A percentile compares a stretch with the other conserved stretches of the same genome.
Evolutionary conservation across 2,113 vertebrate genomes (phyloP).

Genomic region (Vidua chalybeata): DNA sequence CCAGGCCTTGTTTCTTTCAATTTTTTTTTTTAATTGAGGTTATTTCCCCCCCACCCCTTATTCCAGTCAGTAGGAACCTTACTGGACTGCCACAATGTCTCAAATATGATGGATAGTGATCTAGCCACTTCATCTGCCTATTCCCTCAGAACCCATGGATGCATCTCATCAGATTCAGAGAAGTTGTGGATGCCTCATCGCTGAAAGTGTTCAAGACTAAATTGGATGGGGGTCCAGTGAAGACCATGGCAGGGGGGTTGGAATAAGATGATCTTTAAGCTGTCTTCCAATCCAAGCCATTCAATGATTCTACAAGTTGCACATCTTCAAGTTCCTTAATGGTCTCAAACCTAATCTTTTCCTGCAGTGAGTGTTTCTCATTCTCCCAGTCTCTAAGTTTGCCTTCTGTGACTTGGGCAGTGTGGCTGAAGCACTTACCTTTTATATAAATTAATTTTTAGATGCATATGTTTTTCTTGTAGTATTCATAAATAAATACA

Average conservation of each 20-base stretch:
- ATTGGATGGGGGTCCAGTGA: background rate
- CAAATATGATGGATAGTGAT: background rate
- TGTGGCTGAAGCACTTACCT: background rate
- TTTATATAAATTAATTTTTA: background rate
- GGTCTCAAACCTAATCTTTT: background rate
- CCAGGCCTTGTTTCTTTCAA: rapidly evolving
- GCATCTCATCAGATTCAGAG: background rate
- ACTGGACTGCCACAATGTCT: background rate
- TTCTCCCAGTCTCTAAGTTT: background rate
- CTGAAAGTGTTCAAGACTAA: background rate
- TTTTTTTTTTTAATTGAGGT: background rate
- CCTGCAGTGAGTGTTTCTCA: too few relatives aligned
- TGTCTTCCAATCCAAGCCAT: background rate
- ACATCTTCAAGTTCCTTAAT: background rate
- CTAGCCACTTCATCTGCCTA: rapidly evolving
- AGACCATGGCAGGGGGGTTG: rapidly evolving
- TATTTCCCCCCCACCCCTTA: background rate
- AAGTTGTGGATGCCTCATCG: background rate
- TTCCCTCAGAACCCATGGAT: background rate
- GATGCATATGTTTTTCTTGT: background rate
- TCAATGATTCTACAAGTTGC: rapidly evolving
- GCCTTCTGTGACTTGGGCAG: background rate
- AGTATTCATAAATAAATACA: background rate
- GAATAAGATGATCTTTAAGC: background rate
- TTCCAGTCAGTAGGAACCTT: background rate